Conservation (phyloP, 1,140 invertebrate genomes). For the Hycleus phaleratus region DNA sequence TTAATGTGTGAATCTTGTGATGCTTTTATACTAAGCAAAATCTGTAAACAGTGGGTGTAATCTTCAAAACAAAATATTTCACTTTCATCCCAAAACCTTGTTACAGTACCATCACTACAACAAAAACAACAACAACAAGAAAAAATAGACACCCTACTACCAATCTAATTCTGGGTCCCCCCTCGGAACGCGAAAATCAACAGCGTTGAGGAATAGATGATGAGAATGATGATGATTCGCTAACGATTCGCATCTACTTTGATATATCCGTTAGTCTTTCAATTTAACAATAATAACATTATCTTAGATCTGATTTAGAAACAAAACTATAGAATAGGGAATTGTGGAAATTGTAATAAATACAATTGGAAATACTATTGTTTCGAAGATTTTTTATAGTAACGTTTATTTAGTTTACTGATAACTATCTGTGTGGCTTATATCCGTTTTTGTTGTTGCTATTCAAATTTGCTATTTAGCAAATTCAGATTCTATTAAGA, state of each 20-base stretch:
- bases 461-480: too few relatives aligned
- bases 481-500: too few relatives aligned
- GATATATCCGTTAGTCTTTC: not conserved
- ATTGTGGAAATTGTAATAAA: too few relatives aligned
- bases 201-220: slow-evolving; percentile 1
- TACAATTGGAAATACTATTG: too few relatives aligned
- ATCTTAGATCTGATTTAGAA: not conserved
- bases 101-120: slow-evolving; percentile 14
- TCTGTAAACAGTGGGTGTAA: slow-evolving; percentile 35
- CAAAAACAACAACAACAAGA: not conserved
- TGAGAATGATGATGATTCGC: not conserved
- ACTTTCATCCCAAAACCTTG: slow-evolving; percentile 39
- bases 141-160: slow-evolving; percentile 3
- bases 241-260: slow-evolving; percentile 9
- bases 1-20: slow-evolving; percentile 21
- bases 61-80: slow-evolving; percentile 28
- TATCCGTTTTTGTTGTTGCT: too few relatives aligned
- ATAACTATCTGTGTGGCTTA: too few relatives aligned
- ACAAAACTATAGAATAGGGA: not conserved
- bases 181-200: slow-evolving; percentile 8
- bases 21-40: slow-evolving; percentile 35
- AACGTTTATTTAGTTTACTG: too few relatives aligned
- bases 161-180: slow-evolving; percentile 7
- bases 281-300: not conserved
- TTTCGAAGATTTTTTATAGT: too few relatives aligned